These are phyloP conservation scores for Tachina fera DNA, from an alignment of 2,888 invertebrate genomes.

Conservation along the genomic window DNA sequence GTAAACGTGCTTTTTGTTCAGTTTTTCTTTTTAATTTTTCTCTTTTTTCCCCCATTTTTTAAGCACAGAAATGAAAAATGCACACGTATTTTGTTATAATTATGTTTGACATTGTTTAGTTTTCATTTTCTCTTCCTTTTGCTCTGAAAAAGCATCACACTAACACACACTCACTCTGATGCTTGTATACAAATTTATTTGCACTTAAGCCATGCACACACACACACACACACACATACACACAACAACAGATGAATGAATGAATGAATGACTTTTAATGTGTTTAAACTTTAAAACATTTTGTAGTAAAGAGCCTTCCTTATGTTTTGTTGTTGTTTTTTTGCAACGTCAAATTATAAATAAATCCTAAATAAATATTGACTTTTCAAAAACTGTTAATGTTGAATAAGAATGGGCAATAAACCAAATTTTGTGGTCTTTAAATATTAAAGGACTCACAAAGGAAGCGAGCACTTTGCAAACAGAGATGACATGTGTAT, in stretches of 20 bases:
- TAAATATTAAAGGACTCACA: conserved; percentile 28
- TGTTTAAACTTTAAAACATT: conserved; percentile 38
- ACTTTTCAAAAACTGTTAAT: conserved; percentile 47
- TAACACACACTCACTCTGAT: background rate
- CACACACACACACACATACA: too few relatives aligned
- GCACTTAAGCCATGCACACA: too few relatives aligned
- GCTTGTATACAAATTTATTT: background rate
- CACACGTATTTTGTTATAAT: conserved; percentile 66
- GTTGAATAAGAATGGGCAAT: conserved; percentile 14
- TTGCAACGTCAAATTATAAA: conserved; percentile 44
- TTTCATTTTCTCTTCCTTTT: conserved; percentile 44
- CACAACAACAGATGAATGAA: conserved; percentile 15
- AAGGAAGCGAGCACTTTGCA: background rate
- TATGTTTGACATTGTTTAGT: conserved; percentile 68
- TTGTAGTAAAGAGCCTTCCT: conserved; percentile 1
- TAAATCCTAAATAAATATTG: conserved; percentile 65
- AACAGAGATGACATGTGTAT: background rate
- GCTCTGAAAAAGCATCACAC: conserved; percentile 29
- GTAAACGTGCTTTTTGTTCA: conserved; percentile 51
- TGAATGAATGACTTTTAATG: background rate
- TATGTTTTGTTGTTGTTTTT: conserved; percentile 8
- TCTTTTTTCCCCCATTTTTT: background rate
- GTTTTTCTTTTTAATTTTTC: conserved; percentile 18
- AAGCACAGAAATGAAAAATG: conserved; percentile 19
- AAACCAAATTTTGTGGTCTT: conserved; percentile 40